Conservation (phyloP, 2,113 vertebrate genomes). For the Mormyrus lacerda region DNA sequence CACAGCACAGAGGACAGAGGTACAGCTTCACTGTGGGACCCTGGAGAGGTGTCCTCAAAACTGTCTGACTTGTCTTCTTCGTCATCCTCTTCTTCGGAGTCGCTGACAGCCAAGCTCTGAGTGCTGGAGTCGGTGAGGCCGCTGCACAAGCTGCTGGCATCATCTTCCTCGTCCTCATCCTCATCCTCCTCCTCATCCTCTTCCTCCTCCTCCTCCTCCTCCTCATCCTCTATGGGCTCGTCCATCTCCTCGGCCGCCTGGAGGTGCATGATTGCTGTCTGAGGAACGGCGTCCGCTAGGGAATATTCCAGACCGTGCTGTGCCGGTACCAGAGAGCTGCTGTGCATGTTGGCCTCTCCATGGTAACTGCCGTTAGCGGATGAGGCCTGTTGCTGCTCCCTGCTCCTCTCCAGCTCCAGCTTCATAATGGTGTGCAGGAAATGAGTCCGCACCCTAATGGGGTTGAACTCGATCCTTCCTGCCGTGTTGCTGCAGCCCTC, state of each 20-base stretch:
- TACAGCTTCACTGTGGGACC: conserved; percentile 62
- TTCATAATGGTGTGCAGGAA: conserved; percentile 98
- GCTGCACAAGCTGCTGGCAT: conserved; percentile 86
- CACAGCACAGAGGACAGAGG: conserved; percentile 81
- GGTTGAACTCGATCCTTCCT: conserved; percentile 91
- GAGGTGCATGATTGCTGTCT: conserved; percentile 74
- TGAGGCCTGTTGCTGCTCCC: conserved; percentile 74
- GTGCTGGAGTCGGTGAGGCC: conserved; percentile 89
- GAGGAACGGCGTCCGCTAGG: conserved; percentile 64
- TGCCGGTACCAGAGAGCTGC: conserved; percentile 61
- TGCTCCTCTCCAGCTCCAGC: conserved; percentile 85
- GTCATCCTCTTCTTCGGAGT: conserved; percentile 75
- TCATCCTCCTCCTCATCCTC: conserved; percentile 61
- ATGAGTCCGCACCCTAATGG: conserved; percentile 89
- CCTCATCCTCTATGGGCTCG: conserved; percentile 53
- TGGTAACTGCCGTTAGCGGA: conserved; percentile 79
- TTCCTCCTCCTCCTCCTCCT: conserved; percentile 55
- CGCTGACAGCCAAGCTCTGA: conserved; percentile 80
- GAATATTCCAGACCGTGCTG: conserved; percentile 72
- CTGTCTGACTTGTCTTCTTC: conserved; percentile 70
- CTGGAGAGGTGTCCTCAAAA: conserved; percentile 62
- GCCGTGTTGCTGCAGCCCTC: conserved; percentile 86
- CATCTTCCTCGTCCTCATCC: conserved; percentile 60
- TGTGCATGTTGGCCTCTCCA: conserved; percentile 62
- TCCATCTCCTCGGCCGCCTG: conserved; percentile 70